Evolutionary conservation across 2,113 vertebrate genomes (phyloP).

Genomic region (Ivindomyrus marchei): DNA sequence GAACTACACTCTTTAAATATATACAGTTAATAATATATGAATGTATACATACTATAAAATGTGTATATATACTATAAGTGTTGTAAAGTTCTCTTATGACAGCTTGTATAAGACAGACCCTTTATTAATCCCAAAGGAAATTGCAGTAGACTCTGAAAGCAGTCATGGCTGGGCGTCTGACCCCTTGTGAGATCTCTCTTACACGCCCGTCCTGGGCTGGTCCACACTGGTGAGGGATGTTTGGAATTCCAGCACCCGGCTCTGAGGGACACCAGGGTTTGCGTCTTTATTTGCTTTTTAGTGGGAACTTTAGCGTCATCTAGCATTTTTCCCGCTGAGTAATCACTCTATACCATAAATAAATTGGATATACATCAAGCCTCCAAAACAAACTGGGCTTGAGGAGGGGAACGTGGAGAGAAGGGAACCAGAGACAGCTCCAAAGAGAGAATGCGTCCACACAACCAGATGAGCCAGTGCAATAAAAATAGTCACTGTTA

Average conservation of each 20-base stretch:
- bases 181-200: not conserved
- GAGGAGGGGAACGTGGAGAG: not conserved
- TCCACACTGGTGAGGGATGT: constrained; percentile 16
- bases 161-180: not conserved
- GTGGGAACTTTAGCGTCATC: not conserved
- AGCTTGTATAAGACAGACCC: not conserved
- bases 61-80: not conserved
- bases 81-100: not conserved
- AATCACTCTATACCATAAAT: not conserved
- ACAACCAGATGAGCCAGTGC: not conserved
- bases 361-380: not conserved
- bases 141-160: not conserved
- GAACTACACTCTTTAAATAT: not conserved
- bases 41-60: not conserved
- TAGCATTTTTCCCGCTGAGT: not conserved
- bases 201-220: not conserved
- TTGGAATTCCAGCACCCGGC: constrained; percentile 14
- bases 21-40: not conserved
- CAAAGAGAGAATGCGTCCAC: not conserved
- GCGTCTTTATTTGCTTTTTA: too few relatives aligned
- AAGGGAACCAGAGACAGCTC: not conserved
- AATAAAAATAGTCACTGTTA: not conserved
- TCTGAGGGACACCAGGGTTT: not conserved
- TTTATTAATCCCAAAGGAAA: not conserved
- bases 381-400: not conserved